These are phyloP conservation scores for Unio pictorum DNA, from an alignment of 2,888 invertebrate species.

Conservation along the genomic window DNA sequence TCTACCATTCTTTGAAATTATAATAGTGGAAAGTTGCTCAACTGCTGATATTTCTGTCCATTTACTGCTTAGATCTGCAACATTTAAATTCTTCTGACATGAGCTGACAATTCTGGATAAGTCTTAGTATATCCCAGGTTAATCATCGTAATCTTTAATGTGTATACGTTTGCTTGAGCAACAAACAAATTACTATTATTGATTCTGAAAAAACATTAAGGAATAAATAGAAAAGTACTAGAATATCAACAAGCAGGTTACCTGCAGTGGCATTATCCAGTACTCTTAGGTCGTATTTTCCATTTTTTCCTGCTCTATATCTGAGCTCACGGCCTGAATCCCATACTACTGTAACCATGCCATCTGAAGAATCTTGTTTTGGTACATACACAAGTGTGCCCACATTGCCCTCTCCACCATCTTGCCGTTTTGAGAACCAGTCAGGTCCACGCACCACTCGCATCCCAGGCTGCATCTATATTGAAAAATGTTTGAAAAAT, in stretches of 20 bases:
- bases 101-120: no score
- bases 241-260: conserved; percentile 66
- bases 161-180: conserved; percentile 26
- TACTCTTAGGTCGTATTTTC: conserved; percentile 80
- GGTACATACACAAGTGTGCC: conserved; percentile 37
- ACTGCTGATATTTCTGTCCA: no score
- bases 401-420: conserved; percentile 51
- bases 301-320: conserved; percentile 77
- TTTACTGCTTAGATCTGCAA: no score
- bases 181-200: neutral
- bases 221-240: neutral
- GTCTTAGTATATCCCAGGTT: no score
- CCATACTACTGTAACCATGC: conserved; percentile 45
- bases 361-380: conserved; percentile 29
- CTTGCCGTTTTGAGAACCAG: conserved; percentile 40
- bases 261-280: conserved; percentile 86
- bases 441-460: conserved; percentile 50
- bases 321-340: conserved; percentile 42
- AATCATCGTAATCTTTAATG: no score
- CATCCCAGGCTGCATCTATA: conserved; percentile 36
- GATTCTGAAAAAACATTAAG: no score
- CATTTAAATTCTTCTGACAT: no score
- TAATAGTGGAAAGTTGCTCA: no score
- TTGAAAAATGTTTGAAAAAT: neutral
- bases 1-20: no score